Evolutionary conservation across 2,113 vertebrate species (phyloP), one percentile per base, ranked within the genome.

Genomic region (Patagioenas fasciata): DNA sequence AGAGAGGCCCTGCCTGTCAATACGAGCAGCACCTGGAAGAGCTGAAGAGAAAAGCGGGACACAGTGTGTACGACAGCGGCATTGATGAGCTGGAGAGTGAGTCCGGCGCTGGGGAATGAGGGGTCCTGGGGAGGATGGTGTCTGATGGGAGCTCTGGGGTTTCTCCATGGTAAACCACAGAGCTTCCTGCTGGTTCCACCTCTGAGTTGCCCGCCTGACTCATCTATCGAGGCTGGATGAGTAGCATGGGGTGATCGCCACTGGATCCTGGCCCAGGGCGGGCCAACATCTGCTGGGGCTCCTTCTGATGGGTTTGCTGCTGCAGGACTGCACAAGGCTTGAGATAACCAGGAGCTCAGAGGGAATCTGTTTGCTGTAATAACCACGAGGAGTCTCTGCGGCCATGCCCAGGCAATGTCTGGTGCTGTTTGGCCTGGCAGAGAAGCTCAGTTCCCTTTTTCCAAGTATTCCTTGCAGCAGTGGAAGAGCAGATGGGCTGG

Each of bases 11-110:
- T 0, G 47, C 40, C 0, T 19, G 51, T 7, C 93, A 77, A 4
- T 97, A 93, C 25, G 83, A 96, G 93, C 93, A 97, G 66, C 96
- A 97, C 60, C 48, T 96, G 93, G 83, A 95, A 66, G 96, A 96
- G 81, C 79, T 96, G 89, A 96, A 92, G 93, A 92, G 60, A 44
- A 93, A 25, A 70, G 69, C 17, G 0, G 69, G 48, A 3, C 85
- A 67, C 42, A 93, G 60, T 0, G 29, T 93, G 13, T 96, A 95
- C 0, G 96, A 97, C 79, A 97, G 97, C 0, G 97, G 97, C 89
- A 96, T 96, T 1, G 96, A 94, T 0, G 96, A 95, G 80, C 89
- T 93, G 42, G 93, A 85, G 60, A 95, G 96, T 93, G 61, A 95
- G 96, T 85, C 36, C 0, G 7, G 48, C 61, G 44, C 51, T 61